Evolutionary conservation across 92 coral and sea anemone genomes (phyloP).

Genomic region (Heteractis magnifica): DNA sequence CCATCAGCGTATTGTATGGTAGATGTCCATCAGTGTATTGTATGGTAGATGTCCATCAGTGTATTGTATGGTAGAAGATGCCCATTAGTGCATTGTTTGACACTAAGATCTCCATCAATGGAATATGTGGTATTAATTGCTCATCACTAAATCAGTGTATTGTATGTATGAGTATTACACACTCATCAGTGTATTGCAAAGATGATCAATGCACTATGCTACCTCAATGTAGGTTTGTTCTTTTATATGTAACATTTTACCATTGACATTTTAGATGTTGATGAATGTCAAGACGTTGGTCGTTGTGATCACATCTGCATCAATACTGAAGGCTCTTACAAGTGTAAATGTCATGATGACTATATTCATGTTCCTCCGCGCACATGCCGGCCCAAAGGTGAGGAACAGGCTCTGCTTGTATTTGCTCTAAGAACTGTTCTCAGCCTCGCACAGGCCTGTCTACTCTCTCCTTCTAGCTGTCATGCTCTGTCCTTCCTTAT

Average conservation of each 20-base stretch:
- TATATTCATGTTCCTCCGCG: constrained; percentile 61
- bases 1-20: neutral
- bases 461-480: neutral
- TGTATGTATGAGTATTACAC: no score
- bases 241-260: neutral
- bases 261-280: constrained; percentile 50
- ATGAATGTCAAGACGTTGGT: constrained; percentile 67
- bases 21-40: neutral
- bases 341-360: constrained; percentile 71
- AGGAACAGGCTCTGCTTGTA: neutral
- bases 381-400: constrained; percentile 77
- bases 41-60: no score
- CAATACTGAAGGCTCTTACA: constrained; percentile 74
- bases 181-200: no score
- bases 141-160: no score
- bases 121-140: no score
- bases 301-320: constrained; percentile 77
- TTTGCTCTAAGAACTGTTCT: neutral
- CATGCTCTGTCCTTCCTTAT: no score
- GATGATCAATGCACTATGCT: no score
- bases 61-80: no score
- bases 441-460: neutral
- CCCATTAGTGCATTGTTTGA: no score
- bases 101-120: no score
- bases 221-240: neutral